Conservation (phyloP, 2,888 invertebrate genomes). For the Drosophila acutilabella region DNA sequence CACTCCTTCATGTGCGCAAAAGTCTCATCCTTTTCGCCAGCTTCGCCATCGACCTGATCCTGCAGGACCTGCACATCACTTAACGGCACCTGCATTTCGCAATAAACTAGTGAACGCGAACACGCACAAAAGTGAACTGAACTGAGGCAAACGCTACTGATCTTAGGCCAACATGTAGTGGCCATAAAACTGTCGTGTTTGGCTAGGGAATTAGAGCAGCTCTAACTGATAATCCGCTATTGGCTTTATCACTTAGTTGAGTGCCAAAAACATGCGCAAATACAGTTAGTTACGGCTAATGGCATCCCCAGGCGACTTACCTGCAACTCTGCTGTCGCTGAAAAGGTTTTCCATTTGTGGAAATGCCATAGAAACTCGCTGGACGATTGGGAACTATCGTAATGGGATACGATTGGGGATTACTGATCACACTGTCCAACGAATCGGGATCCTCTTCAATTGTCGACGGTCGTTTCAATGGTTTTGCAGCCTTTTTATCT, state of each 20-base stretch:
- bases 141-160: slow-evolving; percentile 13
- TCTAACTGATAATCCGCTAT: slow-evolving; percentile 51
- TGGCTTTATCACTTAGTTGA: slow-evolving; percentile 52
- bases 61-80: slow-evolving; percentile 76
- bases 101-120: slow-evolving; percentile 6
- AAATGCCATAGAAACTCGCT: slow-evolving; percentile 81
- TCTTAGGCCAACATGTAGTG: slow-evolving; percentile 42
- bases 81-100: slow-evolving; percentile 73
- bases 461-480: slow-evolving; percentile 75
- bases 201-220: slow-evolving; percentile 56
- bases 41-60: slow-evolving; percentile 70
- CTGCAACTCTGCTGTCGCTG: slow-evolving; percentile 83
- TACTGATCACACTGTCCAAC: slow-evolving; percentile 84
- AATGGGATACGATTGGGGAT: slow-evolving; percentile 84
- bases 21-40: slow-evolving; percentile 70
- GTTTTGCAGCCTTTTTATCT: slow-evolving; percentile 54
- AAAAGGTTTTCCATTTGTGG: slow-evolving; percentile 80
- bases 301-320: slow-evolving; percentile 64
- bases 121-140: slow-evolving; percentile 59
- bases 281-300: slow-evolving; percentile 8
- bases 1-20: slow-evolving; percentile 74
- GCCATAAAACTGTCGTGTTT: slow-evolving; percentile 44
- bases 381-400: slow-evolving; percentile 85
- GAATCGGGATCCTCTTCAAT: slow-evolving; percentile 85
- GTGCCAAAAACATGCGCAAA: slow-evolving; percentile 38